Base-by-base conservation (phyloP, 2,113 vertebrate species). In the Bos javanicus region DNA sequence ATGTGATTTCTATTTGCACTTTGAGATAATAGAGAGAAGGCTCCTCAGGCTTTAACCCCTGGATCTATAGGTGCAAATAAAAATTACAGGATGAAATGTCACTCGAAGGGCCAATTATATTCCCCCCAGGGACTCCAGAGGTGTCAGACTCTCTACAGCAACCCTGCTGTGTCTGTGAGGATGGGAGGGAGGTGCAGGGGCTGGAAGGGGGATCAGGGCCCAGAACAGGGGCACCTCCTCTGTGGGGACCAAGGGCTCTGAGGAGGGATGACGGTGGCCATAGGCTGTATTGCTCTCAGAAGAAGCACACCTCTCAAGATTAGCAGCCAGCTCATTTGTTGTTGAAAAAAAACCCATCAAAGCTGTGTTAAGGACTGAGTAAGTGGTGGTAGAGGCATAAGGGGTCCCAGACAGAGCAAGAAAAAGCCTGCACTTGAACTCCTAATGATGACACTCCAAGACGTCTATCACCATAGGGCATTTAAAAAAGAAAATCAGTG, bases 1-100 rank as follows among this genome's bases (percentile, higher is more conserved):
- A 19, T 6, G n/a, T 9, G 71, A 81, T 94, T 95, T 71, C 96
- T 82, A 88, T 96, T 92, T 97, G 95, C 94, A 90, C 97, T 80
- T 97, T 23, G 16, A 60, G 84, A 33, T n/a, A 80, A 92, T 28
- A 92, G 76, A 76, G 52, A 85, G 33, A 67, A 11, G 81, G 7
- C 36, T 81, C 85, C 30, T 78, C 3, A 3, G 64, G 87, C 57
- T 46, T 33, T 3, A 36, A 78, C 59, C 46, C 46, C 92, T 19
- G 25, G 71, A 81, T 96, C 92, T 71, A 86, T 7, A 95, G 91
- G 80, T 92, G 94, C 83, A 57, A 94, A 97, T 97, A 67, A 80
- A 94, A 92, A 92, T 60, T 67, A 15, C 50, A 95, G 84, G 80
- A 64, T 33, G 33, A 95, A 87, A 89, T 52, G 87, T 90, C 90